Base-by-base conservation (phyloP, 2,113 vertebrate species). In the Phocoena sinus region DNA sequence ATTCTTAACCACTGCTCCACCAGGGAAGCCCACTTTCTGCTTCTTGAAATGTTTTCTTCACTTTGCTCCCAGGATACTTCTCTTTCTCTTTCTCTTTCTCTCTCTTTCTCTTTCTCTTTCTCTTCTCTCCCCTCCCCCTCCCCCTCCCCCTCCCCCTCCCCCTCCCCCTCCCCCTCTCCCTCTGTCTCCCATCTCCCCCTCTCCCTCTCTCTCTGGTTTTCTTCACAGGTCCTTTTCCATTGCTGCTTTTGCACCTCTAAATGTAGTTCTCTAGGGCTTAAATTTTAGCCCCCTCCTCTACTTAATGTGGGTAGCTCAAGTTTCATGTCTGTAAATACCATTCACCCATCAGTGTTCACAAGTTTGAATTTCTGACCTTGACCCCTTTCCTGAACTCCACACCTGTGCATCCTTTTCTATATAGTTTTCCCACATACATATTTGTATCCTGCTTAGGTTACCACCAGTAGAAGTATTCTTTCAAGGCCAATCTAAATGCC, bases 401-500 rank as follows among this genome's bases (percentile, higher is more conserved):
- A 53, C 6, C 31, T 91, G 4, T 88, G 28, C 6, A 33, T 84
- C 47, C 50, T 77, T 80, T 93, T 87, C 76, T 93, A 47, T 65
- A 38, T 20, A 41, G 23, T 58, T 79, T 83, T 33, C 31, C 13
- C 26, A 23, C 11, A 38, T 76, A 41, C 1, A 1, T 36, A 47
- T n/a, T 76, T 93, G 77, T 83, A 17, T 83, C 56, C 50, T 86
- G 65, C 70, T 73, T 79, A 68, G 36, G 17, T 70, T 84, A 74
- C 58, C 53, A 41, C 31, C 11, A 76, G 25, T 38, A 77, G 38
- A 89, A 92, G 92, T 56, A 63, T 41, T 18, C 80, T 88, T 83
- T 97, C 62, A 92, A 82, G 67, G 31, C 25, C 33, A n/a, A 26
- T 92, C 50, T 67, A 11, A 76, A 74, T 94, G 38, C 63, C n/a